Evolutionary conservation across 2,888 invertebrate genomes (phyloP), one percentile per base, ranked within the genome.

Genomic region (Hartigia nigra): DNA sequence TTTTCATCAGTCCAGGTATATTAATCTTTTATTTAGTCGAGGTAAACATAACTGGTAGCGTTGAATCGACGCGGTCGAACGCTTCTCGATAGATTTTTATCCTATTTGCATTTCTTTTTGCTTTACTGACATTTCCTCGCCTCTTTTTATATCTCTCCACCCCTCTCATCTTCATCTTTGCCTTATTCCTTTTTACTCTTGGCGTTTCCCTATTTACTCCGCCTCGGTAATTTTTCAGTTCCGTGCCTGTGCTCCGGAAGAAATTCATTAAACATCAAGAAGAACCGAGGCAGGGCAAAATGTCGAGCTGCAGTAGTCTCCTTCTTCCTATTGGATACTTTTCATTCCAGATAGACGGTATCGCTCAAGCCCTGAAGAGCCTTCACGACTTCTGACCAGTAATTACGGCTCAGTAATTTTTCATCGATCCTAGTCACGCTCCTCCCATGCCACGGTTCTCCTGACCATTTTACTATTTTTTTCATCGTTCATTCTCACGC

Each of bases 171-270:
- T 37, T 74, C 36, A 36, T 76, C 70, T 74, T 14, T 78, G 74
- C 79, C 74, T 70, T 31, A 23, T 14, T 75, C 31, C n/a, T 69
- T 31, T 31, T 36, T 77, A 70, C 39, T 55, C 36, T 37, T 74
- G 69, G 70, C 34, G 55, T 37, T 76, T 74, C 32, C 32, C 12
- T 34, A 72, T 31, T 55, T 55, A 55, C 55, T 23, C 55, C 9
- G 72, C 32, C 31, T 12, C 77, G 74, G 77, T 79, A 77, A 81
- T 81, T 81, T 78, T 74, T 74, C 78, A 35, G 74, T 79, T 80
- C 76, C 76, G 69, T 37, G 31, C 75, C 76, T 35, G 31, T 74
- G 14, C 35, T 31, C 55, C 70, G 35, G 32, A 74, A 74, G n/a
- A 70, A 77, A 81, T 76, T 34, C 69, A 76, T 74, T 74, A 34